Base-by-base conservation (phyloP, 2,113 vertebrate genomes). In the Numida meleagris region DNA sequence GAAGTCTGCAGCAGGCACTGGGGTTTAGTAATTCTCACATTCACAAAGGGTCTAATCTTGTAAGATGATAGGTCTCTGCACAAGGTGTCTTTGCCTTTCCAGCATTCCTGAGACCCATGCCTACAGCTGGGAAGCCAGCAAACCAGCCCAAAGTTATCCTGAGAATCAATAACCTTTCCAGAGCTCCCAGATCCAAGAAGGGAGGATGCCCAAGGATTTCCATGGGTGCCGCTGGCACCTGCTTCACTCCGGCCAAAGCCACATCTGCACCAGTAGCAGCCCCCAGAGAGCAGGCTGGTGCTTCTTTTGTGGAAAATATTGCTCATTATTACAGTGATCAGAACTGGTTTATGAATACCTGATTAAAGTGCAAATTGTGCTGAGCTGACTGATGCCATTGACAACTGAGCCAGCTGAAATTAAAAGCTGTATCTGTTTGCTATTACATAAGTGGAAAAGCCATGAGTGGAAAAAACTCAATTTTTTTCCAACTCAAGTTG, bases 361-460 rank as follows among this genome's bases (percentile, higher is more conserved):
- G 21, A 91, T 76, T 51, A 20, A 94, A 79, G 55, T 63, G 57
- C 33, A 90, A 76, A 94, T 78, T 92, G 78, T 92, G 95, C 92
- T 95, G 89, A 88, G 86, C 91, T 1, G 2, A 23, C 88, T 86
- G 84, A 90, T 96, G 88, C 65, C 71, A 91, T 84, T 96, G 93
- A 91, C 70, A 94, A 83, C 73, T 53, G 95, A 96, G 81, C 67
- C 86, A 66, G 25, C 91, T 68, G 72, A 96, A 94, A 96, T 96
- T 72, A 97, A 96, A 90, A 96, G 51, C 62, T 11, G 4, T 97
- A 96, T 95, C 92, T 97, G 93, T 94, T 97, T 96, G 89, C 62
- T 91, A 45, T 96, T 97, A 96, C 45, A 67, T 95, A 96, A 97
- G 73, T 94, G 83, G 59, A 40, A 95, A 96, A 96, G 24, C 11